Evolutionary conservation across 2,888 invertebrate genomes (phyloP).

Genomic region (Bhutanitis thaidina): DNA sequence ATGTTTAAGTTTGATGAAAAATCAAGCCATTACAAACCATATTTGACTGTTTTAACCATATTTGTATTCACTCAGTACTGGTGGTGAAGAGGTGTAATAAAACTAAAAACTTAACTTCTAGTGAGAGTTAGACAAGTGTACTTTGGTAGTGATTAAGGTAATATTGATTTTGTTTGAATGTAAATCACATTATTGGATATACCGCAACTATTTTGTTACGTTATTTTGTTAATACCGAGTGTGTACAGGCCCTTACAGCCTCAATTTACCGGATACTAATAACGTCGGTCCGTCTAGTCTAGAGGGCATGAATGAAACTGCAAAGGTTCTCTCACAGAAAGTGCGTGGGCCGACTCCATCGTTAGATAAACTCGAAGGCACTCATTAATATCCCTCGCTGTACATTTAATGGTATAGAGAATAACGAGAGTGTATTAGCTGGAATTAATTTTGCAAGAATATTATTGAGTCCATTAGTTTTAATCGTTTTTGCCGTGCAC

Average conservation of each 20-base stretch:
- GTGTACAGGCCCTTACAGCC: slow-evolving; percentile 1
- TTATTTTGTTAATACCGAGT: not conserved
- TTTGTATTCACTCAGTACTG: too few species aligned
- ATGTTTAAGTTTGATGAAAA: too few species aligned
- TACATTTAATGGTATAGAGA: slow-evolving; percentile 35
- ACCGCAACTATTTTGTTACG: too few species aligned
- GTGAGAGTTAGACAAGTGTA: too few species aligned
- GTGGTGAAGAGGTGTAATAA: too few species aligned
- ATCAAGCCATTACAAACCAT: too few species aligned
- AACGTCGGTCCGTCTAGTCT: slow-evolving; percentile 7
- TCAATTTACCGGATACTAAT: slow-evolving; percentile 17
- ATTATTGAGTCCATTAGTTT: slow-evolving; percentile 9
- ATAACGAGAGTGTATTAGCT: slow-evolving; percentile 27
- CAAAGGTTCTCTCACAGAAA: slow-evolving; percentile 13
- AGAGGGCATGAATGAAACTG: slow-evolving; percentile 32
- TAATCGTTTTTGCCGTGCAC: not conserved
- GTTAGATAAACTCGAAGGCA: slow-evolving; percentile 36
- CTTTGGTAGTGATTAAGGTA: too few species aligned
- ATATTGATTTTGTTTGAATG: too few species aligned
- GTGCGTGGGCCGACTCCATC: slow-evolving; percentile 22
- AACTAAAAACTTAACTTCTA: too few species aligned
- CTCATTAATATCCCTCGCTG: slow-evolving; percentile 37
- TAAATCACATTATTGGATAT: too few species aligned
- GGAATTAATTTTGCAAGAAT: slow-evolving; percentile 27
- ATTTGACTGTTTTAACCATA: too few species aligned